Conservation (phyloP, 2,797 vertebrate species). For the Enteromius argenteus region DNA sequence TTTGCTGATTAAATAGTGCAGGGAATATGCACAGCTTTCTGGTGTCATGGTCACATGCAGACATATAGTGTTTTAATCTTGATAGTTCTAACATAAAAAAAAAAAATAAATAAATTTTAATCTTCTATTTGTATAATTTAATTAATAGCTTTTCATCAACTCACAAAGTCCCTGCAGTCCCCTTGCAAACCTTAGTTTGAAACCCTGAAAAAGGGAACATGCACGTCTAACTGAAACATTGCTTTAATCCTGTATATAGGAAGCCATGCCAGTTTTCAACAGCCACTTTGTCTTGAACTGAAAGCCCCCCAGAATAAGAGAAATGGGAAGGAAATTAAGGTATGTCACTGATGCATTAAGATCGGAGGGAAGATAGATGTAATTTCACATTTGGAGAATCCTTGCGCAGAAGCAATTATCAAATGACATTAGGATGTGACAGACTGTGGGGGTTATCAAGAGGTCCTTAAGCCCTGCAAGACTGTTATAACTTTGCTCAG, state of each 20-base stretch:
- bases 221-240: background rate
- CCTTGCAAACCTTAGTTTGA: background rate
- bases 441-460: constrained; percentile 36
- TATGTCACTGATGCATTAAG: constrained; percentile 42
- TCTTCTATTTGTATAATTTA: background rate
- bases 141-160: background rate
- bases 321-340: constrained; percentile 1
- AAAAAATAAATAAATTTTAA: no score
- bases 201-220: background rate
- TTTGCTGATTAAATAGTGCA: background rate
- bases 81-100: background rate
- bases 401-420: constrained; percentile 35
- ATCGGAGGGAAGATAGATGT: constrained; percentile 24
- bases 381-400: constrained; percentile 38
- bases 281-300: constrained; percentile 33
- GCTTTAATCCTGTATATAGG: constrained; percentile 4
- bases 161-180: background rate
- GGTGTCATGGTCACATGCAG: background rate
- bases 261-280: constrained; percentile 5
- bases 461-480: constrained; percentile 40
- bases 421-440: constrained; percentile 40
- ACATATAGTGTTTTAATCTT: background rate
- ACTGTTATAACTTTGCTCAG: constrained; percentile 12
- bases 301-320: constrained; percentile 40
- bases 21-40: background rate